Conservation (phyloP, 2,113 vertebrate genomes). For the Dipodomys ordii region DNA sequence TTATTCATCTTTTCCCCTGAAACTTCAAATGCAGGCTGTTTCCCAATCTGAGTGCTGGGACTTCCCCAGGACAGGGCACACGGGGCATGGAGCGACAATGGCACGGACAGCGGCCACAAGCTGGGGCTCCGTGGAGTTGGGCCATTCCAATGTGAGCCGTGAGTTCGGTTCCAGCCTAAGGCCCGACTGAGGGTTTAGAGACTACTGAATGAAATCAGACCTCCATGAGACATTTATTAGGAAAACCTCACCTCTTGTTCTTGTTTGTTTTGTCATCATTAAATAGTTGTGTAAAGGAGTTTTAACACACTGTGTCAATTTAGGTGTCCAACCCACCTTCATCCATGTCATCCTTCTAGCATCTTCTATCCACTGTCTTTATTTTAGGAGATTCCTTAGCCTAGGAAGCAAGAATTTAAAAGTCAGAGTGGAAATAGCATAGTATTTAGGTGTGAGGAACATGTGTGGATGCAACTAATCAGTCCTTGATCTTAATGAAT, state of each 20-base stretch:
- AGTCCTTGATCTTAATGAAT: background rate
- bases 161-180: background rate
- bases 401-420: background rate
- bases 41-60: background rate
- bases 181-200: background rate
- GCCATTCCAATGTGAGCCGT: background rate
- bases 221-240: background rate
- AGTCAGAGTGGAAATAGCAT: background rate
- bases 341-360: too few relatives aligned
- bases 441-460: background rate
- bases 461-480: background rate
- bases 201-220: background rate
- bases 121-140: accelerated
- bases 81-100: too few relatives aligned
- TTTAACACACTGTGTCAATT: too few relatives aligned
- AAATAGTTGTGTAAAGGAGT: too few relatives aligned
- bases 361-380: background rate
- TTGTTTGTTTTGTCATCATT: too few relatives aligned
- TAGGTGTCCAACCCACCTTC: too few relatives aligned
- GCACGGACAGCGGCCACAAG: background rate
- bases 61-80: background rate
- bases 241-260: background rate
- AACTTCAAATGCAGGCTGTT: background rate
- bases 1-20: background rate
- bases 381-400: conserved; percentile 8